Conservation (phyloP, 2,888 invertebrate species). For the Caenorhabditis japonica region DNA sequence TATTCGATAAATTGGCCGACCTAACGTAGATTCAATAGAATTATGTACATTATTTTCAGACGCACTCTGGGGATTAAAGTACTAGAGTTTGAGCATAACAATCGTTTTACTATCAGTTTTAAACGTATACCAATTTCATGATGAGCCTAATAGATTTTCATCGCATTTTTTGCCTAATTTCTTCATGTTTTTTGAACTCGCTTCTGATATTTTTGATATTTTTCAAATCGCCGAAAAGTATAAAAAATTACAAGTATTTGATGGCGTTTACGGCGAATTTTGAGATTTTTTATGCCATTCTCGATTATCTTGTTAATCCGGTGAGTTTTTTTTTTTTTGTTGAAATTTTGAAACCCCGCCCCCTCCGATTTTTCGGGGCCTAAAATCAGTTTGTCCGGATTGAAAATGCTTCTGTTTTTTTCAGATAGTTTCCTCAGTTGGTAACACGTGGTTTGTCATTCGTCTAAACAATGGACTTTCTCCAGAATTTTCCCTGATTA, state of each 20-base stretch:
- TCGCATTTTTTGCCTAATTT: neutral
- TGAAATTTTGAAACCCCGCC: neutral
- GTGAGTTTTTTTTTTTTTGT: neutral
- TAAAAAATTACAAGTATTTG: constrained; percentile 7
- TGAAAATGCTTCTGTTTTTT: neutral
- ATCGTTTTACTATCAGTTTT: too few species aligned
- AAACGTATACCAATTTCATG: too few species aligned
- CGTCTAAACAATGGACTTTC: neutral
- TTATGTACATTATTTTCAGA: too few species aligned
- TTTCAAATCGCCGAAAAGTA: neutral
- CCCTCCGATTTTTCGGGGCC: neutral
- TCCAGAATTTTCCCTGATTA: neutral
- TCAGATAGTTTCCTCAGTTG: neutral
- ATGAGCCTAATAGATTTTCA: too few species aligned
- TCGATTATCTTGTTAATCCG: constrained; percentile 1
- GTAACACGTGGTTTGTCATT: constrained; percentile 9
- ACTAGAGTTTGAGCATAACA: too few species aligned
- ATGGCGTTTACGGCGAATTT: constrained; percentile 3
- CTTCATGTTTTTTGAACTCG: neutral
- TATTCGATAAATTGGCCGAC: too few species aligned
- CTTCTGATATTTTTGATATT: constrained; percentile 2
- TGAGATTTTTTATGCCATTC: constrained; percentile 8
- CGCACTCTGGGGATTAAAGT: too few species aligned
- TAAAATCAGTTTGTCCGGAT: neutral
- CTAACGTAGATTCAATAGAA: too few species aligned